Evolutionary conservation across 1,140 invertebrate species (phyloP).

Genomic region (Drosophila nigrodunni): DNA sequence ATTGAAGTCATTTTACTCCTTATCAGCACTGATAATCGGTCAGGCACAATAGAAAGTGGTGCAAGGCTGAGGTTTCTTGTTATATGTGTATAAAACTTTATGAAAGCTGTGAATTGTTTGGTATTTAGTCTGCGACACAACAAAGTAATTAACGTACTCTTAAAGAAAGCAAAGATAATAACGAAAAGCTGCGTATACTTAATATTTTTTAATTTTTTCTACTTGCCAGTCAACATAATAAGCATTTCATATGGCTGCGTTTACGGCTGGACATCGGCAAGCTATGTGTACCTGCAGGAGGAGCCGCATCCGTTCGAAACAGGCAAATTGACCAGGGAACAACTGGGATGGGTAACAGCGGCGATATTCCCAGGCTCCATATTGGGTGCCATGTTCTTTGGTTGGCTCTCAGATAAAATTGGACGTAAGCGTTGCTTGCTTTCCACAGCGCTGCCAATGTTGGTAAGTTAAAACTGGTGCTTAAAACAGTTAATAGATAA

Average conservation of each 20-base stretch:
- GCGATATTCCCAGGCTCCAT: slow-evolving; percentile 85
- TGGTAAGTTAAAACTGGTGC: slow-evolving; percentile 15
- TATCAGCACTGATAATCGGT: no score
- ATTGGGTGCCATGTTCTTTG: slow-evolving; percentile 85
- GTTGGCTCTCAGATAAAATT: slow-evolving; percentile 85
- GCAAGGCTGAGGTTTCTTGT: no score
- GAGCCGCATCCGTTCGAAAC: slow-evolving; percentile 39
- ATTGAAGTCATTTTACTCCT: not conserved
- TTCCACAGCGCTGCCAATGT: slow-evolving; percentile 46
- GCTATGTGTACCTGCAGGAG: slow-evolving; percentile 73
- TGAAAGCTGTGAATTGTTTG: no score
- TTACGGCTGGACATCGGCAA: not conserved
- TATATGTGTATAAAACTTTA: no score
- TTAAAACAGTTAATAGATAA: not conserved
- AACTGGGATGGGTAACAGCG: slow-evolving; percentile 86
- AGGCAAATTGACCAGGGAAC: slow-evolving; percentile 61
- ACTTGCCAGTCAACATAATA: not conserved
- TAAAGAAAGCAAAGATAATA: no score
- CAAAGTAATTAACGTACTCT: no score
- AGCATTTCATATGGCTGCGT: slow-evolving; percentile 4
- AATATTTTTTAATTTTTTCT: not conserved
- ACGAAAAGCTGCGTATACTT: not conserved
- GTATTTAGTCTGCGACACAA: no score
- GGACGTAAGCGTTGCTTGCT: slow-evolving; percentile 58
- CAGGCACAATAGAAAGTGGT: no score